These are phyloP conservation scores for Adelognathus sp. DNA, from an alignment of 2,888 invertebrate species.

Conservation along the genomic window DNA sequence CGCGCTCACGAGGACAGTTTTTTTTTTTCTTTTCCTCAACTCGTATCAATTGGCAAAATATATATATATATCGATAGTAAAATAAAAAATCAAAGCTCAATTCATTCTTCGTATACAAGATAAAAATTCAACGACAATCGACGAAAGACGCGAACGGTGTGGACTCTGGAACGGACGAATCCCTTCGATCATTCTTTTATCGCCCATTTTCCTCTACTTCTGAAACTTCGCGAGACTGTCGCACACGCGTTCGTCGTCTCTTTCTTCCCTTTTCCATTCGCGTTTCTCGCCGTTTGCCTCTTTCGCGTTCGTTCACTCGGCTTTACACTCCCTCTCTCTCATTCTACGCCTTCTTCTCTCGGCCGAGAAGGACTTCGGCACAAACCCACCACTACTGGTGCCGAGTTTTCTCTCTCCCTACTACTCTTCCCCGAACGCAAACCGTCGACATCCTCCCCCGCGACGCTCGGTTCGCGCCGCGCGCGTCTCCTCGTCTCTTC, in stretches of 20 bases:
- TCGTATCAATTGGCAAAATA: neutral
- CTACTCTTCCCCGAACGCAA: conserved; percentile 17
- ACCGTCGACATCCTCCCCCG: conserved; percentile 32
- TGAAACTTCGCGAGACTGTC: neutral
- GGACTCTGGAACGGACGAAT: neutral
- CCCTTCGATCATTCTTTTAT: neutral
- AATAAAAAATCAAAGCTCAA: neutral
- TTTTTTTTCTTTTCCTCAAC: too few relatives aligned
- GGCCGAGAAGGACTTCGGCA: conserved; percentile 19
- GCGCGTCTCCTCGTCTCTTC: conserved; percentile 60
- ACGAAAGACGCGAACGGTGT: conserved; percentile 14
- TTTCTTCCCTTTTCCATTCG: conserved; percentile 35
- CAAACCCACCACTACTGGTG: conserved; percentile 19
- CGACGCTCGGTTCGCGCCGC: conserved; percentile 45
- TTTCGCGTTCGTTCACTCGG: conserved; percentile 47
- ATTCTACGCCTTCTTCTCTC: conserved; percentile 38
- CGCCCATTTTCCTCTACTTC: conserved; percentile 8
- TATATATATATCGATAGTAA: neutral
- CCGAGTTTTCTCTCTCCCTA: conserved; percentile 16
- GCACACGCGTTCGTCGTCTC: conserved; percentile 39
- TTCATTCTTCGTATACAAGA: neutral
- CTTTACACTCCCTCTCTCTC: conserved; percentile 41
- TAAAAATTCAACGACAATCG: neutral
- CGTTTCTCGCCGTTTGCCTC: conserved; percentile 53
- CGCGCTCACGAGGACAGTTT: neutral